These are phyloP conservation scores for Meda fulgida DNA, from an alignment of 2,797 vertebrate genomes.

Conservation along the genomic window DNA sequence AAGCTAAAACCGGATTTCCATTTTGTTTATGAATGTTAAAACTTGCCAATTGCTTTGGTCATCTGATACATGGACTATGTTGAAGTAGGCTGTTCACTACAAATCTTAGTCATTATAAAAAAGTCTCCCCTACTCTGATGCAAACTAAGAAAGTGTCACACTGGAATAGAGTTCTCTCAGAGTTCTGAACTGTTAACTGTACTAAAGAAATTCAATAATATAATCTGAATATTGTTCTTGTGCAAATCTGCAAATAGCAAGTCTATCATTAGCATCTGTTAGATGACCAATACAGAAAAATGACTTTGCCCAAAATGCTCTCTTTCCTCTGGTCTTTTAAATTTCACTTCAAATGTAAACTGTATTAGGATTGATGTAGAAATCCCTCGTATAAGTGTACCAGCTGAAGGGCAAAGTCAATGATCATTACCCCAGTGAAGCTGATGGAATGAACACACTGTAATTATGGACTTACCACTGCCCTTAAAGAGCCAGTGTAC, in stretches of 20 bases:
- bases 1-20: conserved; percentile 25
- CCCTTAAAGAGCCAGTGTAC: conserved; percentile 52
- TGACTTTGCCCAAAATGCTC: not conserved
- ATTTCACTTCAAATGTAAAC: conserved; percentile 1
- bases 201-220: not conserved
- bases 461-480: conserved; percentile 28
- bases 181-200: not conserved
- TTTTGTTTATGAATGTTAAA: conserved; percentile 32
- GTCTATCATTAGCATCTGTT: not conserved
- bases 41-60: conserved; percentile 1
- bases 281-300: not conserved
- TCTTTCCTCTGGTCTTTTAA: not conserved
- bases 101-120: not conserved
- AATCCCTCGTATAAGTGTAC: not conserved
- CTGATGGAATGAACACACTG: conserved; percentile 24
- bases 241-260: conserved; percentile 26
- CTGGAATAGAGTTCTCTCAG: not conserved
- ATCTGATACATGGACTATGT: conserved; percentile 1
- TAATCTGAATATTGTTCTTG: not conserved
- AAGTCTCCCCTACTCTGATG: not conserved
- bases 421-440: conserved; percentile 7
- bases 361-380: not conserved
- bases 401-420: conserved; percentile 35
- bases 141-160: conserved; percentile 1
- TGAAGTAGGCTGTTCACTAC: not conserved